Conservation (phyloP, 2,888 invertebrate species). For the Conistra vaccinii region DNA sequence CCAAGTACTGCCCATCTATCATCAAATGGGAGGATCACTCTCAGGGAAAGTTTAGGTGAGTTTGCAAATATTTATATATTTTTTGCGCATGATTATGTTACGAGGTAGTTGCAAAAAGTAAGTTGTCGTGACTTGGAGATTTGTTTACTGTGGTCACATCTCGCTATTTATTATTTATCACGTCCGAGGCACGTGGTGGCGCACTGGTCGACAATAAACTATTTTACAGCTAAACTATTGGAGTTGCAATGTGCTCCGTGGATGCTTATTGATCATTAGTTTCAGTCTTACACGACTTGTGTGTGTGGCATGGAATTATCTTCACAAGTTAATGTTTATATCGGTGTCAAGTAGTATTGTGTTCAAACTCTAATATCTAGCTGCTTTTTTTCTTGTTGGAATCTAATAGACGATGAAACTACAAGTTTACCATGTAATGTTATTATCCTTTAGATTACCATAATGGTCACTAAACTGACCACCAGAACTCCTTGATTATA, state of each 20-base stretch:
- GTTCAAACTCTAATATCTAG: constrained; percentile 15
- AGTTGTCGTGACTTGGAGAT: constrained; percentile 76
- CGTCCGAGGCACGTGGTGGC: constrained; percentile 80
- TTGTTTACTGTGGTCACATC: constrained; percentile 70
- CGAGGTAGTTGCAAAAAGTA: constrained; percentile 65
- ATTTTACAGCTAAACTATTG: constrained; percentile 77
- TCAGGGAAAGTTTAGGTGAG: constrained; percentile 94
- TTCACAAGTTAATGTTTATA: constrained; percentile 56
- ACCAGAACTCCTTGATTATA: constrained; percentile 56
- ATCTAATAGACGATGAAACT: constrained; percentile 10
- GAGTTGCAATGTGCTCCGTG: constrained; percentile 64
- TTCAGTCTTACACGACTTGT: constrained; percentile 48
- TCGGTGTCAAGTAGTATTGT: constrained; percentile 61
- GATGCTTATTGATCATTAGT: constrained; percentile 72
- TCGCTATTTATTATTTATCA: constrained; percentile 79
- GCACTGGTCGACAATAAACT: constrained; percentile 76
- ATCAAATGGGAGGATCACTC: constrained; percentile 97
- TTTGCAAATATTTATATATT: constrained; percentile 55
- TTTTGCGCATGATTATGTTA: constrained; percentile 39
- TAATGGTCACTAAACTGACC: constrained; percentile 29
- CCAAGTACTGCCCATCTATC: constrained; percentile 94
- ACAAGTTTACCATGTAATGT: constrained; percentile 29
- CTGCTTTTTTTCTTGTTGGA: constrained; percentile 28
- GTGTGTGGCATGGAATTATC: constrained; percentile 35
- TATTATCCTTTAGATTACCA: constrained; percentile 44